phyloP scores from a whole-genome alignment of 2,888 invertebrate species.

The Endotricha flammealis region DNA sequence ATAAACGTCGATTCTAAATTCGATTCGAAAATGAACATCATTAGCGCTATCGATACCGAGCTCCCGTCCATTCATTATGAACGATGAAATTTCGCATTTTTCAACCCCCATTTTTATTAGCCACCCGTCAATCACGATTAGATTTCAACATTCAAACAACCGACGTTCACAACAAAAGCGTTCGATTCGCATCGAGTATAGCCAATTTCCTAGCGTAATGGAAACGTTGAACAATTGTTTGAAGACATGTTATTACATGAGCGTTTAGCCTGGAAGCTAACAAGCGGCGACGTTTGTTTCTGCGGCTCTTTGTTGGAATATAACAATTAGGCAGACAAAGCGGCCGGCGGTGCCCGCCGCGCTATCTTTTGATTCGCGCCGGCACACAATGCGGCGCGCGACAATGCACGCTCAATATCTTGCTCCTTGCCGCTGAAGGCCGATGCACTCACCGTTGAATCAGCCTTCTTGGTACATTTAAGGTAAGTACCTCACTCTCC shows the following conservation, averaged over 20 bases:
- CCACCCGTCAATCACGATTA: constrained; percentile 46
- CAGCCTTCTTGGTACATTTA: constrained; percentile 49
- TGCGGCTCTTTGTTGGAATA: constrained; percentile 64
- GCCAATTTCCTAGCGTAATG: constrained; percentile 71
- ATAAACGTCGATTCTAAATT: constrained; percentile 73
- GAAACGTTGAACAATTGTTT: constrained; percentile 63
- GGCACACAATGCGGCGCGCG: constrained; percentile 47
- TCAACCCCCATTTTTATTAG: constrained; percentile 41
- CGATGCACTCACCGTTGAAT: constrained; percentile 64
- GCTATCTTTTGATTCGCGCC: constrained; percentile 53
- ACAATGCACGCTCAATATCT: constrained; percentile 73
- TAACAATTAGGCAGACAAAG: constrained; percentile 71
- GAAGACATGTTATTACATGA: constrained; percentile 70
- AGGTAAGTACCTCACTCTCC: constrained; percentile 23
- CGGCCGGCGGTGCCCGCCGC: constrained; percentile 48
- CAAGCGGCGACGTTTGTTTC: constrained; percentile 66
- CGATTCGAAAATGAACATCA: constrained; percentile 73
- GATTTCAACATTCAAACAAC: constrained; percentile 32
- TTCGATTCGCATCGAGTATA: constrained; percentile 41
- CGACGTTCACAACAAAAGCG: constrained; percentile 43
- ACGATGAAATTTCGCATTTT: constrained; percentile 48
- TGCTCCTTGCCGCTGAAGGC: constrained; percentile 56
- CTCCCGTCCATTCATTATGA: constrained; percentile 56
- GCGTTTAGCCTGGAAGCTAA: constrained; percentile 66
- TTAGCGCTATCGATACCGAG: constrained; percentile 60